These are phyloP conservation scores for Archegozetes longisetosus DNA, from an alignment of 1,140 invertebrate genomes.

Conservation along the genomic window DNA sequence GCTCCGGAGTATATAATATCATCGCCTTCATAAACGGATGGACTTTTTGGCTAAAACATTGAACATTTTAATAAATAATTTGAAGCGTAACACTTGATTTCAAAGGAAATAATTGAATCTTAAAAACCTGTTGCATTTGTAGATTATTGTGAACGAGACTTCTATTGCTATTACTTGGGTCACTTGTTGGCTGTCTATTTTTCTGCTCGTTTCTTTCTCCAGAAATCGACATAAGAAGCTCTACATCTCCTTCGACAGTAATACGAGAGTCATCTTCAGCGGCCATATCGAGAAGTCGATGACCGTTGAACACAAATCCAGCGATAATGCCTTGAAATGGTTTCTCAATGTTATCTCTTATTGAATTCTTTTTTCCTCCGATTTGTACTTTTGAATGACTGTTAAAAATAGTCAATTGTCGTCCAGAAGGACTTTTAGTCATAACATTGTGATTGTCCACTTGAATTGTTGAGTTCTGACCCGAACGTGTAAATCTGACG, in stretches of 20 bases:
- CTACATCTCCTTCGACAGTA: slow-evolving; percentile 39
- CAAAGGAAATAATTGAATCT: no score
- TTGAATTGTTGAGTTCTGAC: slow-evolving; percentile 76
- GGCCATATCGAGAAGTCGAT: slow-evolving; percentile 64
- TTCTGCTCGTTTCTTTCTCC: not conserved
- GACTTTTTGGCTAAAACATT: slow-evolving; percentile 9
- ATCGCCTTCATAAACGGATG: slow-evolving; percentile 10
- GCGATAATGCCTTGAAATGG: slow-evolving; percentile 68
- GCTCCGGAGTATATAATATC: slow-evolving; percentile 25
- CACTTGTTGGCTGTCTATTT: not conserved
- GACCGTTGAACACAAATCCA: slow-evolving; percentile 70
- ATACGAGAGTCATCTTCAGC: slow-evolving; percentile 57
- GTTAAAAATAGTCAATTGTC: slow-evolving; percentile 78
- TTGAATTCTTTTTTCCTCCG: slow-evolving; percentile 61
- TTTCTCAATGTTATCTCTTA: slow-evolving; percentile 47
- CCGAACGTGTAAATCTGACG: slow-evolving; percentile 66
- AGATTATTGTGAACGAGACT: not conserved
- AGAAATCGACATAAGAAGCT: slow-evolving; percentile 27
- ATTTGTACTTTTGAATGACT: slow-evolving; percentile 72
- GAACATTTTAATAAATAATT: no score
- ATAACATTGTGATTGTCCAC: slow-evolving; percentile 51
- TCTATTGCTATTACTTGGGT: not conserved
- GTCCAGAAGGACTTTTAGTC: slow-evolving; percentile 56
- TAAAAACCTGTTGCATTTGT: not conserved
- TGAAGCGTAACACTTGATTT: no score